These are phyloP conservation scores for Acrobasis repandana DNA, from an alignment of 2,888 invertebrate species.

Conservation along the genomic window DNA sequence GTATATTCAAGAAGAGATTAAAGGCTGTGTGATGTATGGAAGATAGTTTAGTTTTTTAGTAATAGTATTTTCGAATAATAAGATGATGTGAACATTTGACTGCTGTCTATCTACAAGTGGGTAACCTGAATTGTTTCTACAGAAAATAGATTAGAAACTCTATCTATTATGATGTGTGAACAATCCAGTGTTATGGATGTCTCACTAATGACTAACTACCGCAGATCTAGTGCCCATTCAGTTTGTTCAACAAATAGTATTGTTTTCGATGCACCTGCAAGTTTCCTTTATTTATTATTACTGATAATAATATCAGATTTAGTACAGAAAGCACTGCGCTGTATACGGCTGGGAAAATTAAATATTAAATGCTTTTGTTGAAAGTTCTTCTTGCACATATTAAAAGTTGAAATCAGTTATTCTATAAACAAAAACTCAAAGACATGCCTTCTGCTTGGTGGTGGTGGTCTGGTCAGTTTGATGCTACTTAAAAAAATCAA, in stretches of 20 bases:
- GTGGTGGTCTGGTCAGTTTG: too few species aligned
- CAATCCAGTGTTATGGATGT: slow-evolving; percentile 17
- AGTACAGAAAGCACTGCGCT: background rate
- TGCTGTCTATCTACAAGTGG: background rate
- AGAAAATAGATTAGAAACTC: background rate
- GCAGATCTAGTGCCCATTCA: background rate
- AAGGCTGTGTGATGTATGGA: too few species aligned
- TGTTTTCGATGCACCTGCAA: background rate
- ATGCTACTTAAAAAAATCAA: too few species aligned
- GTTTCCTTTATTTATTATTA: background rate
- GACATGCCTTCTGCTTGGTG: too few species aligned
- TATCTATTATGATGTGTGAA: slow-evolving; percentile 2
- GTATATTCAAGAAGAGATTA: too few species aligned
- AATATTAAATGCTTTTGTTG: too few species aligned
- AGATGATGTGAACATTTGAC: background rate
- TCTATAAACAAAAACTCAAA: too few species aligned
- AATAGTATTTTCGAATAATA: too few species aligned
- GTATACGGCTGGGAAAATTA: too few species aligned
- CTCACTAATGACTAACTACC: slow-evolving; percentile 10
- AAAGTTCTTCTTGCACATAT: too few species aligned
- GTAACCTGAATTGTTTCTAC: background rate
- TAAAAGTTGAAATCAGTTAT: too few species aligned
- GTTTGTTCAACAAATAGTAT: slow-evolving; percentile 13
- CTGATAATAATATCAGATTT: background rate
- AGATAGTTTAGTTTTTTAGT: too few species aligned